Evolutionary conservation across 2,113 vertebrate genomes (phyloP).

Genomic region (Crocuta crocuta): DNA sequence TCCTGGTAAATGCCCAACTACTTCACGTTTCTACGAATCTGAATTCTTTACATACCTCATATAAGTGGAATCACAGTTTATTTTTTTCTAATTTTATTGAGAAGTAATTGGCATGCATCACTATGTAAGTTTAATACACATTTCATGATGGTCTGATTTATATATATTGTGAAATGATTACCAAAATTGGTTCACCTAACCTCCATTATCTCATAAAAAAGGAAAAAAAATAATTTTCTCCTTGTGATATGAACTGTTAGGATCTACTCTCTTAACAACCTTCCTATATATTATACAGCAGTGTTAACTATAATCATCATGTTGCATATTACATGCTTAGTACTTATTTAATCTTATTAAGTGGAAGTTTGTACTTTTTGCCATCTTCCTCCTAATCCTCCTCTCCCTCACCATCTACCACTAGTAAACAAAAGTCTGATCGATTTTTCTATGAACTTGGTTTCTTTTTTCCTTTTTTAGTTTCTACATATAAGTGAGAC

Average conservation of each 20-base stretch:
- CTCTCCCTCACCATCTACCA: background rate
- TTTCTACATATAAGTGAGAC: background rate
- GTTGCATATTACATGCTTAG: background rate
- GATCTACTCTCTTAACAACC: background rate
- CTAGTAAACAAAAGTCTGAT: background rate
- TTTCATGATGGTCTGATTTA: background rate
- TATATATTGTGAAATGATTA: background rate
- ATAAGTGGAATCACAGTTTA: background rate
- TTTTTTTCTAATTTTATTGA: conserved; percentile 1
- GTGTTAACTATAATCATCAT: background rate
- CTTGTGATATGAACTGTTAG: background rate
- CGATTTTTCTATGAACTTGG: background rate
- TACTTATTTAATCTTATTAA: background rate
- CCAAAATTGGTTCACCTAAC: background rate
- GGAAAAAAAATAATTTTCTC: background rate
- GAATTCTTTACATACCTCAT: background rate
- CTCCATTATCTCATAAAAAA: background rate
- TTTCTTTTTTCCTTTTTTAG: background rate
- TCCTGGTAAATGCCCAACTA: background rate
- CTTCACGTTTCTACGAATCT: conserved; percentile 16
- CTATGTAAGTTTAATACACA: background rate
- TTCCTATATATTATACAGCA: background rate
- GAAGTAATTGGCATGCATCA: background rate
- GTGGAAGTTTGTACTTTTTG: background rate
- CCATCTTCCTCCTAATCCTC: background rate